Evolutionary conservation across 2,113 vertebrate genomes (phyloP).

Genomic region (Neolamprologus modestus): DNA sequence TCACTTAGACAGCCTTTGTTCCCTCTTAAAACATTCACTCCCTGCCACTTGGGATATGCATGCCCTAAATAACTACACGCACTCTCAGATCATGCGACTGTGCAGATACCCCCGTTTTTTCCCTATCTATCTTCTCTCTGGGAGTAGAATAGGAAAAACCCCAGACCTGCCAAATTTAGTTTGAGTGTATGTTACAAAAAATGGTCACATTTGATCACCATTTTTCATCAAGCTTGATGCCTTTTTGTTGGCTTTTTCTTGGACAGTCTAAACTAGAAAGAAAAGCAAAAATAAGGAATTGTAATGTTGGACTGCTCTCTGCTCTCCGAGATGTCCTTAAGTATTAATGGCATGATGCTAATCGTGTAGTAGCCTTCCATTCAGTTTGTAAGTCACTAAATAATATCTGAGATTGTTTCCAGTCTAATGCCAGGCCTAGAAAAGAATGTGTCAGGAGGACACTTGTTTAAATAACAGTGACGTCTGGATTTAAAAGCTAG

Average conservation of each 20-base stretch:
- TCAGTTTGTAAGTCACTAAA: neutral
- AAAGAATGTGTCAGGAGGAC: neutral
- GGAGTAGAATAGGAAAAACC: neutral
- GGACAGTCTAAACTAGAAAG: neutral
- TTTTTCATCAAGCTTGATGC: neutral
- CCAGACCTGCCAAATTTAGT: neutral
- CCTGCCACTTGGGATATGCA: neutral
- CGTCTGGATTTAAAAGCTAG: neutral
- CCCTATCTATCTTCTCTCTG: neutral
- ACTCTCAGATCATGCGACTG: neutral
- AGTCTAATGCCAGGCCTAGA: neutral
- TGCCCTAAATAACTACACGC: constrained; percentile 32
- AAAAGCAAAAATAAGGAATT: neutral
- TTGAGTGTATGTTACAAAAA: neutral
- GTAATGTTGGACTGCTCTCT: neutral
- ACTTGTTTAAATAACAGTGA: neutral
- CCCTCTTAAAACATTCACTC: constrained; percentile 9
- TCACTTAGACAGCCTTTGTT: constrained; percentile 24
- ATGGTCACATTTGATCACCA: neutral
- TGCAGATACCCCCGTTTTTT: neutral
- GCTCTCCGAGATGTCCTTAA: neutral
- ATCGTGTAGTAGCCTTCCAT: neutral
- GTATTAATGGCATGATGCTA: neutral
- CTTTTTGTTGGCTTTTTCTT: neutral
- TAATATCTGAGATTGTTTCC: neutral